Percentiles rank a stretch among this genome's conserved stretches.
Evolutionary conservation across 2,888 invertebrate species (phyloP).

Genomic region (Erebia ligea): DNA sequence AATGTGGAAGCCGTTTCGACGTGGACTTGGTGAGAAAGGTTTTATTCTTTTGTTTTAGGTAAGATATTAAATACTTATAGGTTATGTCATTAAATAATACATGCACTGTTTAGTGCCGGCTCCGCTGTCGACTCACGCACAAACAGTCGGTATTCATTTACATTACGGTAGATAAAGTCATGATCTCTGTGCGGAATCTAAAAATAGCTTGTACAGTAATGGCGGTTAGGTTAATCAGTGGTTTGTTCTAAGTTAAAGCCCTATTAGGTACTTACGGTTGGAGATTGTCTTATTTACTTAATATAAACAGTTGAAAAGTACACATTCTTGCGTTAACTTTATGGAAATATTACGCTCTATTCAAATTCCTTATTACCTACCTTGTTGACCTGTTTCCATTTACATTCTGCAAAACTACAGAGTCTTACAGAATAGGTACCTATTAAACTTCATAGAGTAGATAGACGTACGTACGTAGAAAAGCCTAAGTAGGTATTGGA

Average conservation of each 20-base stretch:
- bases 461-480: no score
- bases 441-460: no score
- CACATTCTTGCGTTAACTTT: background rate
- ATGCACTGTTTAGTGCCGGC: slow-evolving; percentile 57
- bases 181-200: slow-evolving; percentile 79
- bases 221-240: slow-evolving; percentile 72
- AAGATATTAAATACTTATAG: slow-evolving; percentile 51
- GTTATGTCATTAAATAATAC: slow-evolving; percentile 58
- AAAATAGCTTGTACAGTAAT: slow-evolving; percentile 74
- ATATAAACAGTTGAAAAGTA: background rate
- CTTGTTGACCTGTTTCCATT: background rate
- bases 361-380: background rate
- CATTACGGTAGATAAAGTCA: slow-evolving; percentile 78
- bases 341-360: background rate
- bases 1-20: slow-evolving; percentile 63
- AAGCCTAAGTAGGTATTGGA: no score
- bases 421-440: no score
- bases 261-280: slow-evolving; percentile 44
- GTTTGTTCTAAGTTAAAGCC: slow-evolving; percentile 68
- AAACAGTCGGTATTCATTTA: slow-evolving; percentile 68
- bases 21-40: slow-evolving; percentile 65
- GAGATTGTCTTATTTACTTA: slow-evolving; percentile 30
- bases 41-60: slow-evolving; percentile 42
- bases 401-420: background rate
- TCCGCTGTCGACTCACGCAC: slow-evolving; percentile 42